Conservation (phyloP, 2,113 vertebrate species). For the Rhinolophus ferrumequinum region DNA sequence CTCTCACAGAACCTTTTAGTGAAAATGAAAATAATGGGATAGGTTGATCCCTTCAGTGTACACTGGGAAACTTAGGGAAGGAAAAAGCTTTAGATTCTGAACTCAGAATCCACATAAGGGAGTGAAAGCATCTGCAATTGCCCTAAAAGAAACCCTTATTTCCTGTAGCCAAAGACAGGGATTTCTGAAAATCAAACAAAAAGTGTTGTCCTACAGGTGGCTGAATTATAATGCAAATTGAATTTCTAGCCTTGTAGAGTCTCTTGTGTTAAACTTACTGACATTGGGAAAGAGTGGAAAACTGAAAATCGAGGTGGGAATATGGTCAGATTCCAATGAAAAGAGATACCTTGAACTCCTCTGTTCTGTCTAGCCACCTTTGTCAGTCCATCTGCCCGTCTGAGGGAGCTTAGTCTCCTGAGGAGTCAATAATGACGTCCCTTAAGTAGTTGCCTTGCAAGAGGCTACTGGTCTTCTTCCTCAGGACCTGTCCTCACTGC, state of each 20-base stretch:
- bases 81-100: constrained; percentile 24
- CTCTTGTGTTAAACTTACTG: not conserved
- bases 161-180: not conserved
- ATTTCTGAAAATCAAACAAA: constrained; percentile 15
- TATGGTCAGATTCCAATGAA: not conserved
- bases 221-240: not conserved
- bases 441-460: not conserved
- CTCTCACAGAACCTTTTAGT: not conserved
- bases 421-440: not conserved
- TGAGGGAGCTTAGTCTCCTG: not conserved
- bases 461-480: not conserved
- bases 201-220: not conserved
- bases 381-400: not conserved
- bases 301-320: not conserved
- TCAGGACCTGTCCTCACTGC: not conserved
- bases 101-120: not conserved
- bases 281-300: not conserved
- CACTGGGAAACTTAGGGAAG: not conserved
- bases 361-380: not conserved
- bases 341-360: not conserved
- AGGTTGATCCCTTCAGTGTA: not conserved
- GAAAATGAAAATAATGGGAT: not conserved
- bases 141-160: constrained; percentile 19
- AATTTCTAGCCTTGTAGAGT: not conserved
- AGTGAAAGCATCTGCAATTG: not conserved